Base-by-base conservation (phyloP, 2,888 invertebrate genomes). In the Clostera curtula region DNA sequence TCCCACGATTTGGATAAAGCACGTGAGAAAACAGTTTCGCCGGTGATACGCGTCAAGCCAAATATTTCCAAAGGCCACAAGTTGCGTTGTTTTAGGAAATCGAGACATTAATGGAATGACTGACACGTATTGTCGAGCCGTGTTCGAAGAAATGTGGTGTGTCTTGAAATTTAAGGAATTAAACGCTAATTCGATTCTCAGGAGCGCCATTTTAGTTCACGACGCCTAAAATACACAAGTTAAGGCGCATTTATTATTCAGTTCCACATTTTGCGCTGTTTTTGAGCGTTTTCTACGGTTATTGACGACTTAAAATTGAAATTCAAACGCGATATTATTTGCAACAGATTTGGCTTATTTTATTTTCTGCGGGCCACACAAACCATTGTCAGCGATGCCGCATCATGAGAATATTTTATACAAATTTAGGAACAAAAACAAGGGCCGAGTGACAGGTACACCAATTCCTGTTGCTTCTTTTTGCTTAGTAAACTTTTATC, bases 401-500 rank as follows among this genome's bases (percentile, higher is more conserved):
- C 60, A 59, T 56, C 56, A 58, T 62, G 67, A 55, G 82, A 79
- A 83, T 83, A 82, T 79, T 77, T 83, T 82, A 82, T 80, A 80
- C 80, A 80, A 82, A 82, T 82, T 79, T 74, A 75, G 76, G 76
- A 75, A 80, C 68, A 82, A 80, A 71, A 83, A 77, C 76, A 77
- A 71, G 69, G 63, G 49, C 52, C 57, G 69, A 71, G 75, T 80
- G 82, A 83, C 82, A 82, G 82, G 71, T 79, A 83, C 80, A 83
- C 70, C 70, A 69, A 70, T 75, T 80, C 65, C 62, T 70, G 64
- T 63, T 79, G 71, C 64, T 80, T 72, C 71, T 77, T 80, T 80
- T 82, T 69, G 69, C 62, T 75, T 73, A 69, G 67, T 60, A 56
- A 58, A 61, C 63, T 70, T 77, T 75, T 74, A 74, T 74, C 72